phyloP scores from a whole-genome alignment of 2,888 invertebrate species.

The Zele albiditarsus region DNA sequence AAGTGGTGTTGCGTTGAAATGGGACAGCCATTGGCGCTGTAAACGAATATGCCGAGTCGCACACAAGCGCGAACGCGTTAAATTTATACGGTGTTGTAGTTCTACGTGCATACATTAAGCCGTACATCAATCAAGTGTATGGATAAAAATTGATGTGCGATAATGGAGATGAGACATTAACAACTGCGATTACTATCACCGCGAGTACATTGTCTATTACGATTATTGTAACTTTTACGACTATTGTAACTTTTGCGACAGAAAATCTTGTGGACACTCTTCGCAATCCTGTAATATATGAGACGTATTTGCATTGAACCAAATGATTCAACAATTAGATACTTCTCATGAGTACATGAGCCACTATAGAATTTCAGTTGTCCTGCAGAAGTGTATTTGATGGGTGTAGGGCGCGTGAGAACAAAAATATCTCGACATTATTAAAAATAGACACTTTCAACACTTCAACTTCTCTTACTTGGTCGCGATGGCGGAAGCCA shows the following conservation, averaged over 20 bases:
- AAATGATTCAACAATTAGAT: neutral
- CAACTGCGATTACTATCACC: too few relatives aligned
- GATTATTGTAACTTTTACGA: neutral
- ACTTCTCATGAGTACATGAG: neutral
- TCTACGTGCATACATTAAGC: neutral
- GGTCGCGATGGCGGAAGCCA: conserved; percentile 70
- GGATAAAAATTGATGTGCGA: neutral
- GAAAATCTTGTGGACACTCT: neutral
- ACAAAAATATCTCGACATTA: conserved; percentile 53
- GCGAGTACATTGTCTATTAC: too few relatives aligned
- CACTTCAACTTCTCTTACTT: conserved; percentile 65
- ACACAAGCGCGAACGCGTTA: neutral
- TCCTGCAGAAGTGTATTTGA: neutral
- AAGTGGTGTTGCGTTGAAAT: neutral
- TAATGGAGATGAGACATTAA: neutral
- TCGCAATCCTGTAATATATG: conserved; percentile 13
- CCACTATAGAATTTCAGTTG: neutral
- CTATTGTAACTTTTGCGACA: neutral
- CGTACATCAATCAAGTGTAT: neutral
- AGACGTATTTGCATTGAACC: neutral
- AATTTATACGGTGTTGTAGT: neutral
- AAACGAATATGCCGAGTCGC: neutral
- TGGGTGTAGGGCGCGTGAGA: conserved; percentile 41
- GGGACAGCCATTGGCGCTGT: neutral
- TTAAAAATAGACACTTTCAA: conserved; percentile 52